Base-by-base conservation (phyloP, 2,888 invertebrate genomes). In the Antheraea assamensis region DNA sequence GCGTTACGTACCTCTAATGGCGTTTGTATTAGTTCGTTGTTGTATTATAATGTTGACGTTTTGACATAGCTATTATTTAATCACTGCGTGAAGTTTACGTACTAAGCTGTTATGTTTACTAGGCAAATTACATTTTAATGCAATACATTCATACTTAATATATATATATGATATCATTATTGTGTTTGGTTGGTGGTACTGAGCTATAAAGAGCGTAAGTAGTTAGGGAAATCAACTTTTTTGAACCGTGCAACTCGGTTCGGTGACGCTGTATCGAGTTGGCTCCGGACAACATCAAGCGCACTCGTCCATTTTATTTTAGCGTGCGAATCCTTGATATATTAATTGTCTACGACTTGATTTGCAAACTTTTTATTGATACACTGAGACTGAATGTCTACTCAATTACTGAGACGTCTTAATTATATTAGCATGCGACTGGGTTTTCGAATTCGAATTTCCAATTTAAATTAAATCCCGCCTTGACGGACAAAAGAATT, bases 401-500 rank as follows among this genome's bases (percentile, higher is more conserved):
- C 92, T 93, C 92, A 90, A 92, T 93, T 93, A 92, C 90, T 77
- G 83, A 79, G 84, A 81, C 83, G 85, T 84, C 89, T 89, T 92
- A 93, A 94, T 94, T 93, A 89, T 89, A 91, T 93, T 91, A 91
- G 87, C 81, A 88, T 87, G 89, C 88, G 88, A 89, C 85, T 77
- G 85, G 89, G 87, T 87, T 88, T 86, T 83, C 82, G 87, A 84
- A 93, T 93, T 93, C 92, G 91, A 93, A 94, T 93, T 92, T 91
- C 92, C 93, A 93, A 92, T 88, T 86, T 76, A 81, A 84, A 86
- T 83, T 83, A 83, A 87, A 86, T 83, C 84, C 79, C 79, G 80
- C 85, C 85, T 84, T 86, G 85, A 82, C 80, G 81, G 84, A 85
- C 86, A 88, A 89, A 91, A 88, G 87, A 90, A 88, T 87, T 85